Base-by-base conservation (phyloP, 2,888 invertebrate species). In the Hartigia nigra region DNA sequence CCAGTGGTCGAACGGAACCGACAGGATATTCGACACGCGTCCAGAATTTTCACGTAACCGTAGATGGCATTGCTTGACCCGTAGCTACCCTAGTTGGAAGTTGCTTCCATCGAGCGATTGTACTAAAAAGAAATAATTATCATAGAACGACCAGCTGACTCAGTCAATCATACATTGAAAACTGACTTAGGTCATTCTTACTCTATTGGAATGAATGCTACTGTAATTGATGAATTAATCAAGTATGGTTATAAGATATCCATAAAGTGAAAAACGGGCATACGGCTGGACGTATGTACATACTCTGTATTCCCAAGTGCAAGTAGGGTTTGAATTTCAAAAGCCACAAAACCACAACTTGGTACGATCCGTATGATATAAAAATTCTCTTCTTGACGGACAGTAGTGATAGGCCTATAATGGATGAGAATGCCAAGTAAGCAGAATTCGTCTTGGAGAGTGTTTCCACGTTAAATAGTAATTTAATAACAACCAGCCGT, bases 21-120 rank as follows among this genome's bases (percentile, higher is more conserved):
- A 87, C 88, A 88, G 88, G 88, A 89, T 89, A 89, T 86, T 82
- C 84, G 83, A 85, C 84, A 88, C 90, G 90, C 88, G 87, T 84
- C 82, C 84, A 84, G 91, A 91, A 90, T 91, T 90, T 86, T 87
- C 78, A 74, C 81, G 78, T 76, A 83, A 77, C 86, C 88, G 80
- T 87, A 88, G 74, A 87, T 88, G 87, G 89, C 74, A 78, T 79
- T 79, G 78, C 77, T 83, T 83, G 80, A 81, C 84, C 83, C 82
- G 81, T 34, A 79, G 78, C 75, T 75, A 69, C 84, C 85, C 76
- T 84, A 86, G 81, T 84, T 84, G 84, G 75, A 32, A 9, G 31
- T 34, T 9, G 85, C 76, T 79, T 76, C 78, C 32, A n/a, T 55
- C 32, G 72, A 32, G 72, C 32, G 72, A 12, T 1, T 34, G 72